Conservation (phyloP, 2,888 invertebrate genomes). For the Scaptomyza parva region DNA sequence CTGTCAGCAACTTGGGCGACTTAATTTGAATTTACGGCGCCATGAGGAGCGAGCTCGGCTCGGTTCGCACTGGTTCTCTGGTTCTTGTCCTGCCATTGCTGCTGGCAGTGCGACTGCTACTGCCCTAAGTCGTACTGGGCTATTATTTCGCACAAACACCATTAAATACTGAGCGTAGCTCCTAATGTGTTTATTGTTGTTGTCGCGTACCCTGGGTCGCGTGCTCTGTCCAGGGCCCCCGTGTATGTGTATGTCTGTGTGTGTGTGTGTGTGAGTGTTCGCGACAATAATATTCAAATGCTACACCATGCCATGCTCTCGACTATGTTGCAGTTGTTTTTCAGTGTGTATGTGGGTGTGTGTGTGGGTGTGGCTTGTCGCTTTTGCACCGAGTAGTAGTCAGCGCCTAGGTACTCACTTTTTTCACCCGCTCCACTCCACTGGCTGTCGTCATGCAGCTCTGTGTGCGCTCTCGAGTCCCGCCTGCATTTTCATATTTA, state of each 20-base stretch:
- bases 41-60: constrained; percentile 66
- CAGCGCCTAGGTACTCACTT: constrained; percentile 59
- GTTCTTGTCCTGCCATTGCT: constrained; percentile 4
- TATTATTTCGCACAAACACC: constrained; percentile 77
- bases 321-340: constrained; percentile 36
- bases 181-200: constrained; percentile 62
- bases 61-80: constrained; percentile 38
- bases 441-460: constrained; percentile 39
- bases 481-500: constrained; percentile 78
- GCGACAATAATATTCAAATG: constrained; percentile 80
- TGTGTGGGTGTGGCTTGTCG: constrained; percentile 57
- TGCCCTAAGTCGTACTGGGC: constrained; percentile 45
- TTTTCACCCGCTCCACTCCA: constrained; percentile 10
- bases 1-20: constrained; percentile 80
- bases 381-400: constrained; percentile 61
- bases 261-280: constrained; percentile 35
- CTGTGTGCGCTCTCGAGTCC: constrained; percentile 55
- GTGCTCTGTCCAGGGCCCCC: constrained; percentile 41
- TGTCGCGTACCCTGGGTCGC: constrained; percentile 42
- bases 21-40: constrained; percentile 79
- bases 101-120: constrained; percentile 3
- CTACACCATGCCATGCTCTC: constrained; percentile 45
- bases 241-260: constrained; percentile 41
- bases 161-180: constrained; percentile 68
- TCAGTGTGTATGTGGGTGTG: neutral